These are phyloP conservation scores for Pseudomugil gertrudae DNA, from an alignment of 2,797 vertebrate species.

Conservation along the genomic window DNA sequence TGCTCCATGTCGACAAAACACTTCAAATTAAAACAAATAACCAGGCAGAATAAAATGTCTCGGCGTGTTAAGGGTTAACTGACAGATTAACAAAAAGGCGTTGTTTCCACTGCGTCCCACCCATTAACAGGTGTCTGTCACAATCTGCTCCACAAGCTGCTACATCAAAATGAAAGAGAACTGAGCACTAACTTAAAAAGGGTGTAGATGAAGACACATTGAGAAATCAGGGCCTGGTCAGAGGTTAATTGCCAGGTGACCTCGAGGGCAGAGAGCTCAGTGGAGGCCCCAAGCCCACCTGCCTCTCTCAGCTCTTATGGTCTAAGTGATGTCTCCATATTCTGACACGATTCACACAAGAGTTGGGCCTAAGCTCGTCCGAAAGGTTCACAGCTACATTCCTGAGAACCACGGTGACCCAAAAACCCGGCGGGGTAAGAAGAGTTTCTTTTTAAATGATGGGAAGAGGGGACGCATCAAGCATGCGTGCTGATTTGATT, in stretches of 20 bases:
- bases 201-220: conserved; percentile 23
- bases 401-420: conserved; percentile 57
- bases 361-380: conserved; percentile 52
- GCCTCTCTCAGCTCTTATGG: conserved; percentile 61
- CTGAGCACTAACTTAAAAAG: not conserved
- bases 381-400: conserved; percentile 72
- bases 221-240: conserved; percentile 49
- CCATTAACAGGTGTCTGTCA: not conserved
- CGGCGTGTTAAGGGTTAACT: too few species aligned
- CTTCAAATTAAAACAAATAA: too few species aligned
- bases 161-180: not conserved
- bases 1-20: too few species aligned
- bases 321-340: conserved; percentile 78
- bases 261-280: conserved; percentile 64
- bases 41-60: too few species aligned
- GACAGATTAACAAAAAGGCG: too few species aligned
- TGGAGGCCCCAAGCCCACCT: conserved; percentile 56
- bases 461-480: not conserved
- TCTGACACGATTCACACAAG: conserved; percentile 84
- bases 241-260: conserved; percentile 83
- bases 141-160: not conserved
- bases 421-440: conserved; percentile 3
- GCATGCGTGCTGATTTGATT: not conserved
- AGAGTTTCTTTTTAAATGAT: not conserved
- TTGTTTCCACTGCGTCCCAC: too few species aligned